Percentiles rank a stretch among this genome's conserved stretches.
Evolutionary conservation across 2,113 vertebrate species (phyloP).

Genomic region (Gymnogyps californianus): DNA sequence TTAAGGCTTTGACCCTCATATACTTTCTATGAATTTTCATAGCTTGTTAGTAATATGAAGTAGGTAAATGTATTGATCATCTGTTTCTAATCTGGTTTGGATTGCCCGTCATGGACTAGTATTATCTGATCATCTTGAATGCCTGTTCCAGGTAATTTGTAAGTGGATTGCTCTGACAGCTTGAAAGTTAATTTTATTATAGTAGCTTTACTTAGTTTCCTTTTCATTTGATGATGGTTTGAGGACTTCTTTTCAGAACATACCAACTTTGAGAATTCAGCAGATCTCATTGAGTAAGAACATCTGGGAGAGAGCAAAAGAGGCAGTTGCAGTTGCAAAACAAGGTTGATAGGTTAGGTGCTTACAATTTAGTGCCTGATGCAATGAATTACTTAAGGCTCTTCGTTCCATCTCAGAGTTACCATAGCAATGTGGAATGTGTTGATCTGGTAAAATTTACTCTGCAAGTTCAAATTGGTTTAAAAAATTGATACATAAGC

Average conservation of each 20-base stretch:
- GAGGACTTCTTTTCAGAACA: background rate
- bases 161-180: background rate
- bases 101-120: background rate
- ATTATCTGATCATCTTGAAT: background rate
- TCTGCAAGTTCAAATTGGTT: background rate
- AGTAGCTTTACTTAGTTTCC: background rate
- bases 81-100: background rate
- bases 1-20: background rate
- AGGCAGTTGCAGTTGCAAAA: background rate
- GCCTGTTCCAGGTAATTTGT: background rate
- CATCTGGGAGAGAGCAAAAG: background rate
- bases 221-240: background rate
- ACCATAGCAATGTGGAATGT: background rate
- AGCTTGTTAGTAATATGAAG: background rate
- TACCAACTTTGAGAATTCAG: background rate
- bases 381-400: background rate
- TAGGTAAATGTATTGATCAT: background rate
- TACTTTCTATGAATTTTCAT: background rate
- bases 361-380: background rate
- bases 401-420: background rate
- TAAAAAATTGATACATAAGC: background rate
- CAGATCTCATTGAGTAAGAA: background rate
- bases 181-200: background rate
- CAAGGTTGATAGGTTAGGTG: background rate
- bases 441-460: background rate